Percentiles rank a stretch among this genome's conserved stretches.
These are phyloP conservation scores for Entomobrya multifasciata DNA, from an alignment of 2,888 invertebrate species.

Conservation along the genomic window DNA sequence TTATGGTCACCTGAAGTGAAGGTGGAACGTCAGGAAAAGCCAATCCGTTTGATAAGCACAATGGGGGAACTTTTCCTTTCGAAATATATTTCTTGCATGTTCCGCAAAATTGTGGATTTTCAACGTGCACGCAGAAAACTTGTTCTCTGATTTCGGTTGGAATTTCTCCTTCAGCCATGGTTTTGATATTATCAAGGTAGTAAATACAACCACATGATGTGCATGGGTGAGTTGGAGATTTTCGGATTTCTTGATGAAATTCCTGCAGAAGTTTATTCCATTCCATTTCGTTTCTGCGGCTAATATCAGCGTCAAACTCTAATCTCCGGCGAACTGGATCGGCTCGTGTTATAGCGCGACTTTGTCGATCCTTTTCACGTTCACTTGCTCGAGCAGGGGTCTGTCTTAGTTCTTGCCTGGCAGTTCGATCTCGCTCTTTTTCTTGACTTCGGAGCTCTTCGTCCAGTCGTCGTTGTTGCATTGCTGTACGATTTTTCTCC, in stretches of 20 bases:
- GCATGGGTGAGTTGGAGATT: neutral
- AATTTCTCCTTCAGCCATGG: neutral
- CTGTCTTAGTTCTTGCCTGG: neutral
- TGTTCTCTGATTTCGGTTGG: neutral
- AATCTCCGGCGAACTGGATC: neutral
- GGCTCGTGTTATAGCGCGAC: neutral
- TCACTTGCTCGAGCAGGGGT: neutral
- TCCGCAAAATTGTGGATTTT: neutral
- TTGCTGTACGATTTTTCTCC: neutral
- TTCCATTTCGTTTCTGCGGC: too few relatives aligned
- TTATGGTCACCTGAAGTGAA: neutral
- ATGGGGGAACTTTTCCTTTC: conserved; percentile 1
- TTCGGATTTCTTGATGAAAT: neutral
- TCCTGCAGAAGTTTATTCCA: neutral
- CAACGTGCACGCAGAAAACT: neutral
- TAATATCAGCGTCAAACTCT: too few relatives aligned
- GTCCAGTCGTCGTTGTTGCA: neutral
- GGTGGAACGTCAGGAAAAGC: neutral
- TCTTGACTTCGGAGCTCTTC: neutral
- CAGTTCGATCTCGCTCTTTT: neutral
- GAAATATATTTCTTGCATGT: neutral
- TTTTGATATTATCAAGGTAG: neutral
- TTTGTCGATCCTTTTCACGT: neutral
- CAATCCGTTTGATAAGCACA: neutral
- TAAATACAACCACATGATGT: neutral